These are phyloP conservation scores for Biston betularia DNA, from an alignment of 2,888 invertebrate genomes.

Conservation along the genomic window DNA sequence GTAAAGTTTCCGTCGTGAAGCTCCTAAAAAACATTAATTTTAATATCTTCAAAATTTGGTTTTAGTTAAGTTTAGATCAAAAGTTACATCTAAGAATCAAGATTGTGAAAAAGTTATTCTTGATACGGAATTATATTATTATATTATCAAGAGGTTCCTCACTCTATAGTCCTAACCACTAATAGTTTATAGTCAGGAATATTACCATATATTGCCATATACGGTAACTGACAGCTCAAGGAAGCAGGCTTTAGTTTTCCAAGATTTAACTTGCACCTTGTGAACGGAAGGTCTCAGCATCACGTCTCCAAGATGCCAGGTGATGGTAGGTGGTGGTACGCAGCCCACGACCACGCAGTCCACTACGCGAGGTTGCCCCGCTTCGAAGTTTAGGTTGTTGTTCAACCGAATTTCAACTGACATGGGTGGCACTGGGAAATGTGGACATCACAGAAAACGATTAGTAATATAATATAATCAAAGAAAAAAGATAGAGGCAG, in stretches of 20 bases:
- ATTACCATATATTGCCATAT: no score
- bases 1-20: slow-evolving; percentile 77
- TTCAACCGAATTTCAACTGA: slow-evolving; percentile 73
- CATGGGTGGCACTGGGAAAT: slow-evolving; percentile 66
- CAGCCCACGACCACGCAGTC: slow-evolving; percentile 78
- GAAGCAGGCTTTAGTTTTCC: no score
- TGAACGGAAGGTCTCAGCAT: slow-evolving; percentile 68
- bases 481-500: no score
- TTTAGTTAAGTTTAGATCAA: no score
- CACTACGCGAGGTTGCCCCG: slow-evolving; percentile 71
- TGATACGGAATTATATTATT: no score
- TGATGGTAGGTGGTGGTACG: slow-evolving; percentile 68
- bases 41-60: no score
- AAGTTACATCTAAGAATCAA: no score
- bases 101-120: no score
- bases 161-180: no score
- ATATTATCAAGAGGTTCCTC: no score
- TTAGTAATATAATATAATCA: not conserved
- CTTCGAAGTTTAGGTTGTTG: slow-evolving; percentile 73
- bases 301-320: slow-evolving; percentile 69
- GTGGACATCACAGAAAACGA: not conserved
- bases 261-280: slow-evolving; percentile 58
- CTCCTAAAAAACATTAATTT: slow-evolving; percentile 57
- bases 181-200: no score
- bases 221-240: no score